phyloP scores from a whole-genome alignment of 2,797 vertebrate genomes.

The Squalus acanthias region DNA sequence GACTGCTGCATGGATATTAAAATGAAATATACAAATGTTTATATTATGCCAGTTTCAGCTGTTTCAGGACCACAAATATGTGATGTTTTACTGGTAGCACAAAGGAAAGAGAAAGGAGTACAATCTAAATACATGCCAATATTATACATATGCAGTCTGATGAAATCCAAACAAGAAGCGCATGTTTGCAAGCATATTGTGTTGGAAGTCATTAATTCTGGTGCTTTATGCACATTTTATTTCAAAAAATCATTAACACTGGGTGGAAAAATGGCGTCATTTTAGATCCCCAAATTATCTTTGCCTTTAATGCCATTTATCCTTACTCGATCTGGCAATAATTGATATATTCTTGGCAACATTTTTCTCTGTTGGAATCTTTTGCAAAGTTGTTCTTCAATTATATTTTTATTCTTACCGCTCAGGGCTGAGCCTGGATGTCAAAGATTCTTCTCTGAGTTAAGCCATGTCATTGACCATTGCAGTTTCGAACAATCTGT shows the following conservation, averaged over 20 bases:
- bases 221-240: background rate
- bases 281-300: background rate
- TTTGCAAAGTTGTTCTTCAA: background rate
- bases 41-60: background rate
- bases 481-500: constrained; percentile 27
- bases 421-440: background rate
- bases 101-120: background rate
- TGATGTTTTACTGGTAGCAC: background rate
- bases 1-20: background rate
- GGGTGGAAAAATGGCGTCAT: background rate
- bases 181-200: background rate
- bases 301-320: background rate
- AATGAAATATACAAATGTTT: background rate
- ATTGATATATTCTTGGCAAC: background rate
- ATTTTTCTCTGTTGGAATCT: background rate
- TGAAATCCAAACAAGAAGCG: background rate
- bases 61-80: background rate
- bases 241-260: background rate
- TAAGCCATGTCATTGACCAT: constrained; percentile 34
- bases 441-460: constrained; percentile 16
- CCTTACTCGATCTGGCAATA: background rate
- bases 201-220: background rate
- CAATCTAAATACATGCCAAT: background rate
- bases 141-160: background rate
- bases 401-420: constrained; percentile 5